Percentiles rank a stretch among this genome's conserved stretches.
Conservation (phyloP, 2,888 invertebrate genomes). For the Odontothrips loti region DNA sequence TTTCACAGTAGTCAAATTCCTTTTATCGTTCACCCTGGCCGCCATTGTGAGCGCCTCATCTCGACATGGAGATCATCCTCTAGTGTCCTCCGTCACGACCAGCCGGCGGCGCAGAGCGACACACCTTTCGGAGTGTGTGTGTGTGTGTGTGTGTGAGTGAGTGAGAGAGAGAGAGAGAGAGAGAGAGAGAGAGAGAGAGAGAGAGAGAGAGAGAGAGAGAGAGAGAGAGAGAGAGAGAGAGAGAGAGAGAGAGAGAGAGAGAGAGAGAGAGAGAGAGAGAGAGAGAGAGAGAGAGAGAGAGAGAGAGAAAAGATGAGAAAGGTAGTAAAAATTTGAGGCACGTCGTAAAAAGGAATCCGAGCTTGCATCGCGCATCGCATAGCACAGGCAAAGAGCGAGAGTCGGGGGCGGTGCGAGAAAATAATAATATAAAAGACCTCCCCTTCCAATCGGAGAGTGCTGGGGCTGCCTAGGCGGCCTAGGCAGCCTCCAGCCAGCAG, state of each 20-base stretch:
- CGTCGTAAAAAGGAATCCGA: background rate
- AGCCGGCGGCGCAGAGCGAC: background rate
- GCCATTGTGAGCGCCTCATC: background rate
- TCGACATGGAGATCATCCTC: background rate
- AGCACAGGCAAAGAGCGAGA: too few relatives aligned
- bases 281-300: too few relatives aligned
- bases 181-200: too few relatives aligned
- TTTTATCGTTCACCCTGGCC: background rate
- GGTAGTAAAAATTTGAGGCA: constrained; percentile 19
- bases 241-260: too few relatives aligned
- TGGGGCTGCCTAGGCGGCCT: too few relatives aligned
- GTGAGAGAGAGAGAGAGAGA: too few relatives aligned
- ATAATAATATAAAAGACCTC: constrained; percentile 4
- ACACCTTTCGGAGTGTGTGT: background rate
- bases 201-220: too few relatives aligned
- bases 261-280: too few relatives aligned
- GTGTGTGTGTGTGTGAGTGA: too few relatives aligned
- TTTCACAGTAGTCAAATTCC: background rate
- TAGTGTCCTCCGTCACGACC: background rate
- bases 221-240: too few relatives aligned
- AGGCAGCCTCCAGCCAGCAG: background rate
- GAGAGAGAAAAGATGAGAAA: background rate
- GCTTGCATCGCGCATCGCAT: background rate
- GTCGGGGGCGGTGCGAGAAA: background rate
- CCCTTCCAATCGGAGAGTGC: background rate